Conservation (phyloP, 2,113 vertebrate species). For the Sapajus apella region DNA sequence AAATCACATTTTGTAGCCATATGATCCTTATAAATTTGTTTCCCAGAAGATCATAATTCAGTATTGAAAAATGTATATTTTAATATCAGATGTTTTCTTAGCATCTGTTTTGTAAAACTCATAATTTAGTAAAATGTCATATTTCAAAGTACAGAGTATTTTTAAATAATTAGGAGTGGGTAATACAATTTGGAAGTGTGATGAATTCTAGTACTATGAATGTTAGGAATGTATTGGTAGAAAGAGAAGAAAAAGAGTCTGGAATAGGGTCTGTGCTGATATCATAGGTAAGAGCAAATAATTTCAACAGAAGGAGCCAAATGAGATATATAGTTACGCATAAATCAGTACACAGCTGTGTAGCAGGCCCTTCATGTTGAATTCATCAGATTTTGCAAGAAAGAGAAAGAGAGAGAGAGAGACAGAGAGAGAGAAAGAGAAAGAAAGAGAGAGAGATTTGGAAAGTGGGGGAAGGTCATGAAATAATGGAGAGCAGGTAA, state of each 20-base stretch:
- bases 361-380: conserved; percentile 40
- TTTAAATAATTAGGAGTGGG: conserved; percentile 80
- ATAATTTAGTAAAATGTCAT: conserved; percentile 82
- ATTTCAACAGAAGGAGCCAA: background rate
- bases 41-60: conserved; percentile 78
- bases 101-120: conserved; percentile 81
- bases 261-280: conserved; percentile 16
- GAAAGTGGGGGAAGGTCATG: background rate
- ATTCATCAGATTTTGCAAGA: conserved; percentile 31
- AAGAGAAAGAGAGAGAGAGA: background rate
- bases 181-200: conserved; percentile 66
- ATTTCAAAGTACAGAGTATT: conserved; percentile 81
- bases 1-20: conserved; percentile 83
- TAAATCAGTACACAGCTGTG: conserved; percentile 63
- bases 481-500: conserved; percentile 67
- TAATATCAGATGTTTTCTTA: conserved; percentile 83
- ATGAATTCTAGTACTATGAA: conserved; percentile 31
- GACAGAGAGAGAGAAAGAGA: too few species aligned
- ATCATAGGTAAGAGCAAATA: background rate
- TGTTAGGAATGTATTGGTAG: background rate
- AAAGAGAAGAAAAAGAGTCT: conserved; percentile 1
- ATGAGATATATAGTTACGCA: background rate
- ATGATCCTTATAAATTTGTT: conserved; percentile 80
- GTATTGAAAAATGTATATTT: conserved; percentile 75
- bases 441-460: background rate